Base-by-base conservation (phyloP, 1,140 invertebrate genomes). In the Habropoda laboriosa region DNA sequence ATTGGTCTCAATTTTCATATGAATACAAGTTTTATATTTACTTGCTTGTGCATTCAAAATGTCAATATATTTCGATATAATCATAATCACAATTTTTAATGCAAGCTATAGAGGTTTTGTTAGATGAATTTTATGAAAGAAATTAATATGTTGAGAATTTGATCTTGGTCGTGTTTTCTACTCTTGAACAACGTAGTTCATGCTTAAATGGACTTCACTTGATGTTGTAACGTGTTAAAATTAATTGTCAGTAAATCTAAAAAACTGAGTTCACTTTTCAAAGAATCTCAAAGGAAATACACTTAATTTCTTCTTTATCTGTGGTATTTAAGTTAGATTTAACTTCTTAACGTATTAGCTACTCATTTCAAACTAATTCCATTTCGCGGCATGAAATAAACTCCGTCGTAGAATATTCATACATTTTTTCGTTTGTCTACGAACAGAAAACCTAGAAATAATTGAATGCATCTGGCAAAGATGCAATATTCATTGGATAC, bases 141-240 rank as follows among this genome's bases (percentile, higher is more conserved):
- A 32, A 32, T 30, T 32, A 16, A 12, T 27, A 1, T 38, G 18
- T 21, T 2, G 1, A 0, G 10, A 30, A 12, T 24, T 53, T 38
- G 0, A 13, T 4, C n/a, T 40, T 13, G n/a, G 2, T 53, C 18
- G 7, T 16, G 27, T 24, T 61, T 61, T 38, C 61, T 32, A 3
- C 40, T 75, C 60, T 66, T 66, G 4, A 66, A 53, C 0, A 24
- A n/a, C 6, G 4, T 64, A 64, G 60, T 74, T 74, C 45, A 53
- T 74, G 72, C 24, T 55, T 40, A 18, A 53, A 38, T 30, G 16
- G 10, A 18, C 30, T 2, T 40, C 27, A 38, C 6, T 12, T 38
- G 10, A 49, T 35, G 16, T 6, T n/a, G 4, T 8, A n/a, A 0
- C 10, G 18, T 3, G 21, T 53, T 38, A 18, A 53, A 0, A 16